A percentile compares a stretch with the other conserved stretches of the same genome.
phyloP scores from a whole-genome alignment of 2,888 invertebrate species.

The Dryocosmus kuriphilus region DNA sequence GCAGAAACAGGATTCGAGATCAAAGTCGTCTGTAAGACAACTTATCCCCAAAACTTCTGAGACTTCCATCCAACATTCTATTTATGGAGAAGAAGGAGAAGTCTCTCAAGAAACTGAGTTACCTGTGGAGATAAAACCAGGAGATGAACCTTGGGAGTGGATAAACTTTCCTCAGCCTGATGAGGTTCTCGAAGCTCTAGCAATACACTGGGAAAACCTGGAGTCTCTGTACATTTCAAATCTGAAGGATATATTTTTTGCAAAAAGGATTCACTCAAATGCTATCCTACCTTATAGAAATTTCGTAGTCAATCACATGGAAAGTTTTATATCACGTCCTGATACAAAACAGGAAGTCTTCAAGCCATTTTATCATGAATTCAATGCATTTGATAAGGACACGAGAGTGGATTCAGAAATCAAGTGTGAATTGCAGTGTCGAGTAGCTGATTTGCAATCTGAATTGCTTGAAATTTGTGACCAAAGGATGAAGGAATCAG shows the following conservation, averaged over 20 bases:
- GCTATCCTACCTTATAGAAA: conserved; percentile 81
- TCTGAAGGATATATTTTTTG: conserved; percentile 80
- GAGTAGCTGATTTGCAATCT: conserved; percentile 79
- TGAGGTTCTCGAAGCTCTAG: conserved; percentile 75
- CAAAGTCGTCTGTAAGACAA: background rate
- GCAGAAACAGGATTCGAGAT: conserved; percentile 16
- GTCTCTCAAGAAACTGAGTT: background rate
- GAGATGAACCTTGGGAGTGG: conserved; percentile 75
- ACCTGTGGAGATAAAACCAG: conserved; percentile 52
- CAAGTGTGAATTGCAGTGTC: conserved; percentile 83
- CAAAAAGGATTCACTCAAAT: conserved; percentile 80
- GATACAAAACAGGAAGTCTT: conserved; percentile 82
- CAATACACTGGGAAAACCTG: conserved; percentile 79
- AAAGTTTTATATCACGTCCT: conserved; percentile 79
- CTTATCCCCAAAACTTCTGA: background rate
- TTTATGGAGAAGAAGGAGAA: background rate
- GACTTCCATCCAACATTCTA: background rate
- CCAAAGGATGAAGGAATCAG: conserved; percentile 79
- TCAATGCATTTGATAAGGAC: conserved; percentile 82
- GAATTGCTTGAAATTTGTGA: conserved; percentile 81
- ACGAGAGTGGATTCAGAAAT: conserved; percentile 80
- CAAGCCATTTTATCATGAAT: conserved; percentile 80
- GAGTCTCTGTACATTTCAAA: conserved; percentile 79
- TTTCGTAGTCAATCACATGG: conserved; percentile 80
- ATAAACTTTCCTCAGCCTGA: conserved; percentile 76